Conservation (phyloP, 2,113 vertebrate species). For the Amphiprion percula region DNA sequence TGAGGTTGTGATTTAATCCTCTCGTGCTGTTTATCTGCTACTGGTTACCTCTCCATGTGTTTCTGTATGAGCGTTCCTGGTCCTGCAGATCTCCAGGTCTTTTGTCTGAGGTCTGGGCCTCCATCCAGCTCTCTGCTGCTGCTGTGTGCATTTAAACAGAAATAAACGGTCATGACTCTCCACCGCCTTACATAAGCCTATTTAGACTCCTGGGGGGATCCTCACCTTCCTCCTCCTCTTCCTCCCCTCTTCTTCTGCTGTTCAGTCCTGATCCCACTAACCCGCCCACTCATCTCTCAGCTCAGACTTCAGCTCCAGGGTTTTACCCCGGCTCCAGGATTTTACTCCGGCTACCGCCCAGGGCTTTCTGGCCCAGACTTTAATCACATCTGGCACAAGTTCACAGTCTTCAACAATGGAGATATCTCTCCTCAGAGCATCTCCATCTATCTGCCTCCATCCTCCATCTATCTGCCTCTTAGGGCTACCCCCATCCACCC, state of each 20-base stretch:
- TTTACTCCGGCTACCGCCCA: conserved; percentile 26
- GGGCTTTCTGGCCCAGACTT: conserved; percentile 55
- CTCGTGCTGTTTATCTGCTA: conserved; percentile 9
- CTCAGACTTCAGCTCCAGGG: conserved; percentile 46
- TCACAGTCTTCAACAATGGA: conserved; percentile 54
- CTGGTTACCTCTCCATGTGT: conserved; percentile 35
- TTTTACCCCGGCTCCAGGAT: conserved; percentile 62
- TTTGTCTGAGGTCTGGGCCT: conserved; percentile 54
- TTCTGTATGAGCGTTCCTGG: conserved; percentile 42
- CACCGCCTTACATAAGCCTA: conserved; percentile 69
- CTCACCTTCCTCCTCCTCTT: conserved; percentile 54
- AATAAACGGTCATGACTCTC: conserved; percentile 62
- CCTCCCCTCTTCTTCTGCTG: conserved; percentile 18
- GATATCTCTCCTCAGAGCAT: conserved; percentile 35
- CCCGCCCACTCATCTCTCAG: conserved; percentile 72
- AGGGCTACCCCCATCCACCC: background rate
- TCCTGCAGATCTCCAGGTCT: conserved; percentile 40
- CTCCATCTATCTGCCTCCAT: conserved; percentile 37
- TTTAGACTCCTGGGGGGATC: conserved; percentile 66
- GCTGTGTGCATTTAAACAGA: conserved; percentile 62
- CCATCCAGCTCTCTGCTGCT: conserved; percentile 52
- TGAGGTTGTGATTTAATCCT: conserved; percentile 20
- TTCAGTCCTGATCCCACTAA: conserved; percentile 58
- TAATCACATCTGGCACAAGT: conserved; percentile 72
- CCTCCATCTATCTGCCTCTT: conserved; percentile 20